These are phyloP conservation scores for Napeogenes inachia DNA, from an alignment of 2,888 invertebrate genomes.

Conservation along the genomic window DNA sequence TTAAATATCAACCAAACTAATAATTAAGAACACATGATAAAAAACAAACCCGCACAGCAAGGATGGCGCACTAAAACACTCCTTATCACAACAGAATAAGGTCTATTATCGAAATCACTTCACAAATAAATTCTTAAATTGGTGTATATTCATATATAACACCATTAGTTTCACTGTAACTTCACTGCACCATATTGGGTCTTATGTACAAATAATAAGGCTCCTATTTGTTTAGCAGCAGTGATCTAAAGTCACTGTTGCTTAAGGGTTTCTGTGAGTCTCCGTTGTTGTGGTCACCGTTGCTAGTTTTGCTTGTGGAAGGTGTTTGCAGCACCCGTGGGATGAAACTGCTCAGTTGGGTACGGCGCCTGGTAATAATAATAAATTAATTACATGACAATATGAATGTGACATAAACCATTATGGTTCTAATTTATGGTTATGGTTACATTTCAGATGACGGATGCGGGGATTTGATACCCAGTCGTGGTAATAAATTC, in stretches of 20 bases:
- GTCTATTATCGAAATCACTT: slow-evolving; percentile 1
- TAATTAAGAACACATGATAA: not conserved
- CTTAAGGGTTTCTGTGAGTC: slow-evolving; percentile 53
- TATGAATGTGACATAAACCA: no score
- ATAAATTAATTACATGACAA: not conserved
- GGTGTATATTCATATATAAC: not conserved
- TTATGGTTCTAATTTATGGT: no score
- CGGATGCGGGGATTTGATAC: no score
- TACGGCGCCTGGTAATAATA: slow-evolving; percentile 54
- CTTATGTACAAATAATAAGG: not conserved
- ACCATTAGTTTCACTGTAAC: not conserved
- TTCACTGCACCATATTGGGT: slow-evolving; percentile 3
- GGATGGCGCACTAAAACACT: not conserved
- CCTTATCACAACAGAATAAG: not conserved
- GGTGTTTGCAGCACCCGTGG: slow-evolving; percentile 65
- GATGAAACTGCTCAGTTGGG: slow-evolving; percentile 68
- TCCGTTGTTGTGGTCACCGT: slow-evolving; percentile 38
- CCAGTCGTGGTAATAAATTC: no score
- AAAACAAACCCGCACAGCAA: not conserved
- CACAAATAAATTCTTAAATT: not conserved
- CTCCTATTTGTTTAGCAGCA: slow-evolving; percentile 64
- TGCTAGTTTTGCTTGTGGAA: slow-evolving; percentile 46
- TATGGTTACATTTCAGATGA: no score
- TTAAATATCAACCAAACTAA: not conserved
- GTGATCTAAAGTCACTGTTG: slow-evolving; percentile 76